phyloP scores from a whole-genome alignment of 2,888 invertebrate genomes.

The Pseudoips prasinana region DNA sequence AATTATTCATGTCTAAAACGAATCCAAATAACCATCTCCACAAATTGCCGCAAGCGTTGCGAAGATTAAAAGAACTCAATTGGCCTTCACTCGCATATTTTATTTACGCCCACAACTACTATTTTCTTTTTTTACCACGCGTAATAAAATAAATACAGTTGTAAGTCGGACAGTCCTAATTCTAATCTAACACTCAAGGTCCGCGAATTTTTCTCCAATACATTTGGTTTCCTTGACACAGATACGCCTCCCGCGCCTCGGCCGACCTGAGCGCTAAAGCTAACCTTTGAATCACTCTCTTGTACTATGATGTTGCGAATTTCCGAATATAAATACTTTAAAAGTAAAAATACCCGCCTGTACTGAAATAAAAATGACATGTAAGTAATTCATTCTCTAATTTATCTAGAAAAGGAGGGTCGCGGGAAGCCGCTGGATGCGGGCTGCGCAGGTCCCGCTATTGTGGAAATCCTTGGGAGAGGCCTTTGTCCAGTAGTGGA shows the following conservation, averaged over 20 bases:
- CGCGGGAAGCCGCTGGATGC: too few species aligned
- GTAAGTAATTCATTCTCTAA: too few species aligned
- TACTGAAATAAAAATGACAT: too few species aligned
- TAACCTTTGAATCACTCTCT: constrained; percentile 32
- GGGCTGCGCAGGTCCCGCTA: too few species aligned
- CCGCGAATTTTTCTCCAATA: constrained; percentile 72
- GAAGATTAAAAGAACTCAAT: constrained; percentile 2
- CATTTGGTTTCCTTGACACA: constrained; percentile 69
- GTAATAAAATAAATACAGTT: constrained; percentile 58
- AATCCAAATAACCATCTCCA: too few species aligned
- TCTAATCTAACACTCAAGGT: constrained; percentile 70
- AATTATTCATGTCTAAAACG: too few species aligned
- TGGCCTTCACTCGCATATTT: constrained; percentile 21
- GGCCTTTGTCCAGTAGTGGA: too few species aligned
- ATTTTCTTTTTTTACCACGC: constrained; percentile 33
- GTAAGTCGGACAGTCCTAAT: constrained; percentile 66
- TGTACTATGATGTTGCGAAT: constrained; percentile 5
- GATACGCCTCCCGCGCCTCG: constrained; percentile 54
- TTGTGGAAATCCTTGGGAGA: too few species aligned
- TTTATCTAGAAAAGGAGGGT: too few species aligned
- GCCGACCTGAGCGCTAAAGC: constrained; percentile 34
- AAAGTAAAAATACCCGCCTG: too few species aligned
- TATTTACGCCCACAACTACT: constrained; percentile 13
- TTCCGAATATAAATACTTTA: too few species aligned
- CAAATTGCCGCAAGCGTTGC: too few species aligned